Percentiles rank a stretch among this genome's conserved stretches.
Conservation (phyloP, 2,888 invertebrate genomes). For the Melinaea menophilus region DNA sequence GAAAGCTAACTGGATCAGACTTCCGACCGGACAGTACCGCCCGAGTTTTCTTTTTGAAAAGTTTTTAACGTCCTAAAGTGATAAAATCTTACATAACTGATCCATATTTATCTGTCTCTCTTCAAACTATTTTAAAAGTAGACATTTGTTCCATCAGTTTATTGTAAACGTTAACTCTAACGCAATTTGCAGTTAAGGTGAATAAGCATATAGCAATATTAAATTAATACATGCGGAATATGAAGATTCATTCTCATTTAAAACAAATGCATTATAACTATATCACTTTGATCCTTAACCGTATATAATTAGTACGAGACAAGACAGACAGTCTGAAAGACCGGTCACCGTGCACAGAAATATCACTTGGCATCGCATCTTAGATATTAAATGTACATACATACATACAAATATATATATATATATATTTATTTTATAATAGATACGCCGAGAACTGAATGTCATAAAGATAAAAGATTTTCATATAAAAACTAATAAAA, state of each 20-base stretch:
- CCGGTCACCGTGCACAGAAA: slow-evolving; percentile 15
- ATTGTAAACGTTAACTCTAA: too few relatives aligned
- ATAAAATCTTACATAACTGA: slow-evolving; percentile 24
- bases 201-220: too few relatives aligned
- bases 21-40: slow-evolving; percentile 26
- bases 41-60: slow-evolving; percentile 23
- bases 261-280: too few relatives aligned
- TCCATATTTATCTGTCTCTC: slow-evolving; percentile 22
- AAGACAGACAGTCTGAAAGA: slow-evolving; percentile 5
- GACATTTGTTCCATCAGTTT: not conserved
- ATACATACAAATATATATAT: slow-evolving; percentile 9
- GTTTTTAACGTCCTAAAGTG: slow-evolving; percentile 16
- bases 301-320: not conserved
- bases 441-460: not conserved
- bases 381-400: slow-evolving; percentile 11
- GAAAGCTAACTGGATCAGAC: slow-evolving; percentile 22
- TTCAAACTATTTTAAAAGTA: slow-evolving; percentile 16
- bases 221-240: too few relatives aligned
- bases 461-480: not conserved
- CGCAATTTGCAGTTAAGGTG: too few relatives aligned
- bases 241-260: too few relatives aligned
- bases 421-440: not conserved
- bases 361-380: slow-evolving; percentile 28
- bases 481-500: not conserved
- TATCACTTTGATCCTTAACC: too few relatives aligned